A percentile compares a stretch with the other conserved stretches of the same genome.
Evolutionary conservation across 1,140 invertebrate genomes (phyloP).

Genomic region (Tetraneura akinire): DNA sequence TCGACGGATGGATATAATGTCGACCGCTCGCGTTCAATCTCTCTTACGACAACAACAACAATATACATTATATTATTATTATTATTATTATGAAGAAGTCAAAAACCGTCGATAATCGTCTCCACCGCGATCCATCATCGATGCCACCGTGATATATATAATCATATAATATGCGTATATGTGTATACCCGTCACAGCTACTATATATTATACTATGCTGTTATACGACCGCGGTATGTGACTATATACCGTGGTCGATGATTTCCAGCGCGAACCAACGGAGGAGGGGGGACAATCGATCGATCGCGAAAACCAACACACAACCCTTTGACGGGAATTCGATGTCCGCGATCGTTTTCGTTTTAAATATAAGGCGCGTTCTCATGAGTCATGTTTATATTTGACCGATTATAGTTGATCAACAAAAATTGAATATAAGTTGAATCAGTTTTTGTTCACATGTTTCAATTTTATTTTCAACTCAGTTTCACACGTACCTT

Average conservation of each 20-base stretch:
- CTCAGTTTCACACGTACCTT: background rate
- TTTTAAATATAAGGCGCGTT: background rate
- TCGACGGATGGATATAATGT: background rate
- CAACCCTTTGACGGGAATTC: too few species aligned
- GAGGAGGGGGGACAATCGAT: too few species aligned
- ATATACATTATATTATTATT: background rate
- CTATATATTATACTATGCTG: too few species aligned
- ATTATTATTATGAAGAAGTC: slow-evolving; percentile 36
- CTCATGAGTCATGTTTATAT: background rate
- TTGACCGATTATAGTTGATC: slow-evolving; percentile 13
- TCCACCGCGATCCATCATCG: background rate
- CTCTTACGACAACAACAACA: background rate
- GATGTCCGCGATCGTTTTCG: too few species aligned
- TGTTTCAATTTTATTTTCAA: slow-evolving; percentile 22
- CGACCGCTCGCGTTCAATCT: slow-evolving; percentile 19
- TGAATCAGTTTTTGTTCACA: slow-evolving; percentile 7
- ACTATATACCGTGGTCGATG: too few species aligned
- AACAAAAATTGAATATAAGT: slow-evolving; percentile 8
- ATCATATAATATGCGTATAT: too few species aligned
- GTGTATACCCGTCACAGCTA: too few species aligned
- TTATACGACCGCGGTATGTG: too few species aligned
- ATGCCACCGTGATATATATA: background rate
- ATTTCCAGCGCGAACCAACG: too few species aligned
- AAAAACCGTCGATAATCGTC: slow-evolving; percentile 8
- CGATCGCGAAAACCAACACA: too few species aligned